Percentiles rank a stretch among this genome's conserved stretches.
Conservation (phyloP, 2,113 vertebrate species). For the Gorsachius goisagi region DNA sequence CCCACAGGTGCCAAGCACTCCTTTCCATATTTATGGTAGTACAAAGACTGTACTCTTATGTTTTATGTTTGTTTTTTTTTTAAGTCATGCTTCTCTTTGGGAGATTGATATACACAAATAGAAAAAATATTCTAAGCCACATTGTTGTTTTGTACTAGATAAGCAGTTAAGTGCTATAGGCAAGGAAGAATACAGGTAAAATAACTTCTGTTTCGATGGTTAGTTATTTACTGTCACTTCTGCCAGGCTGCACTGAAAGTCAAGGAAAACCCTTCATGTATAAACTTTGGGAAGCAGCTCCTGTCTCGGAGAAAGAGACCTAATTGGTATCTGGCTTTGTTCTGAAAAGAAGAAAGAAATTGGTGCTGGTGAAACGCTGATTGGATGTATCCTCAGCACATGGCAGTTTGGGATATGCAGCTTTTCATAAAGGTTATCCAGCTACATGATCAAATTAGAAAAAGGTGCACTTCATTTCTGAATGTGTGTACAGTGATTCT, state of each 20-base stretch:
- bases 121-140: neutral
- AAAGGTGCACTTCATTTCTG: neutral
- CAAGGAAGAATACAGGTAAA: neutral
- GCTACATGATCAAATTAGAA: neutral
- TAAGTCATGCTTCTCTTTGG: neutral
- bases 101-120: neutral
- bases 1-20: neutral
- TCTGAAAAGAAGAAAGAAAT: neutral
- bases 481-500: neutral
- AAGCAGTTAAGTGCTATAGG: neutral
- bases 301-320: neutral
- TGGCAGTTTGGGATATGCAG: neutral
- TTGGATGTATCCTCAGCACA: rapidly evolving
- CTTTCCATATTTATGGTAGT: neutral
- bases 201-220: neutral
- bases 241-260: neutral
- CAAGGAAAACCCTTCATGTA: neutral
- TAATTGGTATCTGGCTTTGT: neutral
- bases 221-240: neutral
- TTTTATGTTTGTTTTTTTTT: neutral
- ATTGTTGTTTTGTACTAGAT: neutral
- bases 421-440: neutral
- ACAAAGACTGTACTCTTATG: neutral
- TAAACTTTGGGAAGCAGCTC: neutral
- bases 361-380: rapidly evolving